Base-by-base conservation (phyloP, 2,888 invertebrate species). In the Mesorhabditis spiculigera region DNA sequence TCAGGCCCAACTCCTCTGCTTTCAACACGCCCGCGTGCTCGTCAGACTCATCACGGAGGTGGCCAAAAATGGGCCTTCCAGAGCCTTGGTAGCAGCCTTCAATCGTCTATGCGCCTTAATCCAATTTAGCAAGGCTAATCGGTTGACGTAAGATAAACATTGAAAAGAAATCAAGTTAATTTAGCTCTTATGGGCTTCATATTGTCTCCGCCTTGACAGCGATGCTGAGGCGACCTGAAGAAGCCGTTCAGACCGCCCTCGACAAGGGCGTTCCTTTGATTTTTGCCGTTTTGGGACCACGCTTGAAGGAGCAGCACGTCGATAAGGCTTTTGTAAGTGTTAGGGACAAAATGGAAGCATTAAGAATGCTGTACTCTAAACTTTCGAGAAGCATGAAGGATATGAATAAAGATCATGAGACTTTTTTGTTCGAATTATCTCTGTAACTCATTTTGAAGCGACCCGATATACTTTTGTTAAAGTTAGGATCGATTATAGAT, bases 251-350 rank as follows among this genome's bases (percentile, higher is more conserved):
- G 41, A 63, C 28, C 1, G 10, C 63, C 13, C 41, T 63, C 13
- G 63, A 63, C 13, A 28, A 63, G 63, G 13, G 28, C n/a, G 41
- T 3, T 6, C 63, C 63, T 6, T 8, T n/a, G 63, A 8, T 63
- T 8, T 28, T 63, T 16, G 63, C n/a, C 63, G 63, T 63, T 28
- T 16, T 63, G 6, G 63, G 63, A 63, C 63, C 63, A 8, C n/a
- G 63, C n/a, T 8, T 63, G 13, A 28, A 6, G 28, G 13, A 63
- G 6, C 13, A 8, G 6, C 10, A 63, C 41, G 13, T 63, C 16
- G 63, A 63, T 8, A 63, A 63, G 41, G 63, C 63, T 6, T 63
- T 16, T 28, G 63, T 63, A 28, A 63, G 41, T 50, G 10, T 50
- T n/a, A 10, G 58, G 28, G 28, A 28, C 28, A 28, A 28, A 28